Evolutionary conservation across 2,888 invertebrate species (phyloP).

Genomic region (Euplexia lucipara): DNA sequence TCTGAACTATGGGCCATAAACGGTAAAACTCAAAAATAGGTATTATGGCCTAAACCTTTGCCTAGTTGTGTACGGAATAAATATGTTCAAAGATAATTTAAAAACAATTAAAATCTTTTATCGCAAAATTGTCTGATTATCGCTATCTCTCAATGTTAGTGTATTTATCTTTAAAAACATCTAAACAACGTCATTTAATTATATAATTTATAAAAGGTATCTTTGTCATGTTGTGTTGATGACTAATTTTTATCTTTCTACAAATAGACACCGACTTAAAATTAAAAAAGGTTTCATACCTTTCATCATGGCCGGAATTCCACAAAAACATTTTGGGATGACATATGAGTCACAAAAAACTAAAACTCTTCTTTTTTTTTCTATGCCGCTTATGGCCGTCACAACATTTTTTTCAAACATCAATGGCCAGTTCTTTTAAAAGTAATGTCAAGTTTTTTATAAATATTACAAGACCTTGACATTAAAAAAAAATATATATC

Average conservation of each 20-base stretch:
- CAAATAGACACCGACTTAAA: slow-evolving; percentile 31
- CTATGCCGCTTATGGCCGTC: slow-evolving; percentile 36
- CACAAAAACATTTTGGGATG: slow-evolving; percentile 47
- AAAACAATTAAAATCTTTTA: background rate
- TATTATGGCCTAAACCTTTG: no score
- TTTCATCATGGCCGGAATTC: slow-evolving; percentile 36
- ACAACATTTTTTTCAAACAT: slow-evolving; percentile 55
- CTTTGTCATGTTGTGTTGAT: slow-evolving; percentile 14
- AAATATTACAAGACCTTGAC: slow-evolving; percentile 53
- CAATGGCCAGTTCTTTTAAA: slow-evolving; percentile 50
- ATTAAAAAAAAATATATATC: no score
- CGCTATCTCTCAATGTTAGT: slow-evolving; percentile 6
- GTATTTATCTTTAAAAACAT: slow-evolving; percentile 13
- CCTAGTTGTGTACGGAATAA: background rate
- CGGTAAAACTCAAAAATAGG: no score
- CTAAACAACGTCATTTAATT: background rate
- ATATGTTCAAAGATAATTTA: no score
- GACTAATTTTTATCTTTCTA: slow-evolving; percentile 50
- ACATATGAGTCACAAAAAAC: slow-evolving; percentile 51
- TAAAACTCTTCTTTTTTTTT: slow-evolving; percentile 30
- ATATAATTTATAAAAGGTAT: background rate
- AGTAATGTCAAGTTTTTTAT: slow-evolving; percentile 49
- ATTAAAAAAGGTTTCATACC: slow-evolving; percentile 32
- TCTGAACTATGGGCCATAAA: no score
- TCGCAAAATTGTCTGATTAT: background rate